Percentiles rank a stretch among this genome's conserved stretches.
These are phyloP conservation scores for Porites cylindrica DNA, from an alignment of 92 coral and sea anemone species.

Conservation along the genomic window DNA sequence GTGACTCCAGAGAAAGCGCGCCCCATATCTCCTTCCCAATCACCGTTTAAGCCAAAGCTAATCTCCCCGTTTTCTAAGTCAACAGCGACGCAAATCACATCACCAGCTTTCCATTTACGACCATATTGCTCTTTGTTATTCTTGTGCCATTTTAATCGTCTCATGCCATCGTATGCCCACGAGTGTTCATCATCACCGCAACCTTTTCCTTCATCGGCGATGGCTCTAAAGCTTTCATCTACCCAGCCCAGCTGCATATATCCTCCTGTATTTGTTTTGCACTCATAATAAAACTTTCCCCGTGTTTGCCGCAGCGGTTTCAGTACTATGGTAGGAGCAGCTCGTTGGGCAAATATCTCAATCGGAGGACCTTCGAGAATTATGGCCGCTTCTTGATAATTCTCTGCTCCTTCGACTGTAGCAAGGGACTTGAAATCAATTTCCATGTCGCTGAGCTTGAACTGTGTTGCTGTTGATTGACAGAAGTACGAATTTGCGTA, in stretches of 20 bases:
- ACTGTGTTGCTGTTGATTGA: neutral
- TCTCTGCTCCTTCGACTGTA: conserved; percentile 56
- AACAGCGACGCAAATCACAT: conserved; percentile 70
- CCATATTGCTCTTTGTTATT: conserved; percentile 66
- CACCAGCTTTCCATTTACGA: conserved; percentile 69
- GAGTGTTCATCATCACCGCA: conserved; percentile 81
- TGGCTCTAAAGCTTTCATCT: conserved; percentile 68
- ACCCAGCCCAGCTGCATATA: conserved; percentile 86
- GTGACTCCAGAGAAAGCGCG: conserved; percentile 56
- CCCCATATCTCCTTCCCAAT: conserved; percentile 61
- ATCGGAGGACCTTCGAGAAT: conserved; percentile 78
- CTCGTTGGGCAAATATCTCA: conserved; percentile 79
- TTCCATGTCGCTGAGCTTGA: conserved; percentile 41
- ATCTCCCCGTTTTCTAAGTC: conserved; percentile 56
- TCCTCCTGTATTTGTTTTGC: conserved; percentile 72
- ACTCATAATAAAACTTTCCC: conserved; percentile 78
- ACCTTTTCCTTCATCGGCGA: conserved; percentile 74
- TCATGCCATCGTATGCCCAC: conserved; percentile 81
- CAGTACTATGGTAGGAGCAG: conserved; percentile 68
- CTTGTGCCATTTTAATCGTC: conserved; percentile 71
- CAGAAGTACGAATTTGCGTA: neutral
- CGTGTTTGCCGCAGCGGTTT: conserved; percentile 72
- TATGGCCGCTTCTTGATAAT: conserved; percentile 68
- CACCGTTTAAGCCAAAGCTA: conserved; percentile 70
- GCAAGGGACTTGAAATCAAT: conserved; percentile 63